phyloP scores from a whole-genome alignment of 2,113 vertebrate species.

The Ochotona princeps region DNA sequence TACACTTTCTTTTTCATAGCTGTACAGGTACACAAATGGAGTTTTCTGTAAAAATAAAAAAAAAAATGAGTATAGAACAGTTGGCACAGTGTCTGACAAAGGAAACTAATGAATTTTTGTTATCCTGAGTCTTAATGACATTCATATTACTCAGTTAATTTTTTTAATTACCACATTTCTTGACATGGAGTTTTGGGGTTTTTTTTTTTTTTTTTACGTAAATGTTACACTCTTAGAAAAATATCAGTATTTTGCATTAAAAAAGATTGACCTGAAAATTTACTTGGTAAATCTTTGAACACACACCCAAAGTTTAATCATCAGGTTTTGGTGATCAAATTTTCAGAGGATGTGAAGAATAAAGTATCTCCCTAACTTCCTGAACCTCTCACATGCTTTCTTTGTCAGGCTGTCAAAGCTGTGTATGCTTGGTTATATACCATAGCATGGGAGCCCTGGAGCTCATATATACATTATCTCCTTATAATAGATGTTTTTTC shows the following conservation, averaged over 20 bases:
- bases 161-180: neutral
- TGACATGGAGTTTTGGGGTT: neutral
- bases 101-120: neutral
- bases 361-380: neutral
- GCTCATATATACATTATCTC: neutral
- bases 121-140: neutral
- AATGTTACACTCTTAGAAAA: constrained; percentile 28
- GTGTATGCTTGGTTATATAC: neutral
- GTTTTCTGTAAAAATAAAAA: constrained; percentile 45
- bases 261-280: neutral
- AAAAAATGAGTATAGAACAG: neutral
- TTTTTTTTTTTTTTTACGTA: constrained; percentile 19
- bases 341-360: neutral
- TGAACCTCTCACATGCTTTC: neutral
- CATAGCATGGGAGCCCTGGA: neutral
- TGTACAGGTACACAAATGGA: neutral
- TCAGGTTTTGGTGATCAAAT: neutral
- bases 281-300: constrained; percentile 10
- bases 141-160: neutral
- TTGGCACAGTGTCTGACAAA: neutral
- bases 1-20: constrained; percentile 11
- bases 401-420: too few species aligned
- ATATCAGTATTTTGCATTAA: neutral
- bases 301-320: neutral
- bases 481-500: neutral